These are phyloP conservation scores for Sitta europaea DNA, from an alignment of 2,113 vertebrate genomes.

Conservation along the genomic window DNA sequence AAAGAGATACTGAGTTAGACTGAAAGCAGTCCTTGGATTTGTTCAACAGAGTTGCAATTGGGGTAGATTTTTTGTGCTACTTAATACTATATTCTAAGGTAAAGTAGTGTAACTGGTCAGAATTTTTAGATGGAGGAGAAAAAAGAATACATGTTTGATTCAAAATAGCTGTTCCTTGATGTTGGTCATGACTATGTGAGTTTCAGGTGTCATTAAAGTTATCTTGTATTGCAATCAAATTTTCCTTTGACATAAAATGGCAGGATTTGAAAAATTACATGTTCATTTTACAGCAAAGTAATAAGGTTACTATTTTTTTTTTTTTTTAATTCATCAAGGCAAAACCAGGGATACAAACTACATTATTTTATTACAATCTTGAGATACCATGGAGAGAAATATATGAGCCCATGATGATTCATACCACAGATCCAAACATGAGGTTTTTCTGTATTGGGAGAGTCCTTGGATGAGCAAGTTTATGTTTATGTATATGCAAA, in stretches of 20 bases:
- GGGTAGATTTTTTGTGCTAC: neutral
- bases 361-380: neutral
- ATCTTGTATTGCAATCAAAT: neutral
- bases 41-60: neutral
- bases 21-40: neutral
- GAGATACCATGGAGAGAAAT: neutral
- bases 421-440: neutral
- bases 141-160: neutral
- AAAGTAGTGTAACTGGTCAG: neutral
- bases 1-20: neutral
- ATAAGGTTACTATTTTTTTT: neutral
- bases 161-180: neutral
- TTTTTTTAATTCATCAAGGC: neutral
- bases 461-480: neutral
- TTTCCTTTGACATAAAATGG: neutral
- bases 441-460: neutral
- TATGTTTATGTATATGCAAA: neutral
- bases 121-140: neutral
- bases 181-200: neutral
- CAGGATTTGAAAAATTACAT: neutral
- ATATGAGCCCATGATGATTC: neutral
- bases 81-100: neutral
- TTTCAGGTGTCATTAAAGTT: neutral
- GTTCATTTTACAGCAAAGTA: neutral
- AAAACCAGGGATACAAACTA: rapidly evolving